Percentiles rank a stretch among this genome's conserved stretches.
phyloP scores from a whole-genome alignment of 2,888 invertebrate genomes.

The Philhelius pedissequus region DNA sequence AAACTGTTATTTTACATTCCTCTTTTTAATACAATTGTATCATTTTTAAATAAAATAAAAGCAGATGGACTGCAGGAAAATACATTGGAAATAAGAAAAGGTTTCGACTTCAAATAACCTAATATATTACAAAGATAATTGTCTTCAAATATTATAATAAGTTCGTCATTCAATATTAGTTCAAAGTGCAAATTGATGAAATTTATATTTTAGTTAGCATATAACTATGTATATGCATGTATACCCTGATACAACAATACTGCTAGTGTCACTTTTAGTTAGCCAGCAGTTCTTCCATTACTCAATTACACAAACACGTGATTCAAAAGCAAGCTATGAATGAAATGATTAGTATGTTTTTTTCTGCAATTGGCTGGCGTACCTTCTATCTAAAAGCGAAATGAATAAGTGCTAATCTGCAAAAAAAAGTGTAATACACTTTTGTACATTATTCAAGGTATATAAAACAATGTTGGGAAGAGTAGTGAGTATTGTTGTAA shows the following conservation, averaged over 20 bases:
- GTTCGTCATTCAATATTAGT: slow-evolving; percentile 32
- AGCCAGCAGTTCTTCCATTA: neutral
- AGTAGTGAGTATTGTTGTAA: too few relatives aligned
- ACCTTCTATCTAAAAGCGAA: neutral
- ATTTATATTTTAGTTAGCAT: neutral
- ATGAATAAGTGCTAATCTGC: neutral
- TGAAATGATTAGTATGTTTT: neutral
- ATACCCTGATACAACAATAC: neutral
- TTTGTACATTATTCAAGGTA: neutral
- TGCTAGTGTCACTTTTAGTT: neutral
- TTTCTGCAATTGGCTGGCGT: neutral
- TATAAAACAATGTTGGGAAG: neutral
- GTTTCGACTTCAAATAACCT: too few relatives aligned
- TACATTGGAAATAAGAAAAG: too few relatives aligned
- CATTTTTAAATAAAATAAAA: too few relatives aligned
- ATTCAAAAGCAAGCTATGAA: slow-evolving; percentile 8
- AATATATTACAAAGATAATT: too few relatives aligned
- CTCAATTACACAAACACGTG: slow-evolving; percentile 49
- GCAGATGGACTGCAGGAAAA: too few relatives aligned
- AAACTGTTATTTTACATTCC: too few relatives aligned
- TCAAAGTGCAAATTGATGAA: slow-evolving; percentile 61
- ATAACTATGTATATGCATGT: too few relatives aligned
- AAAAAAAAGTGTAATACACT: neutral
- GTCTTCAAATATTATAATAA: neutral
- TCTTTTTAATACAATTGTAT: too few relatives aligned